Evolutionary conservation across 2,888 invertebrate genomes (phyloP), one percentile per base, ranked within the genome.

Genomic region (Anticlea derivata): DNA sequence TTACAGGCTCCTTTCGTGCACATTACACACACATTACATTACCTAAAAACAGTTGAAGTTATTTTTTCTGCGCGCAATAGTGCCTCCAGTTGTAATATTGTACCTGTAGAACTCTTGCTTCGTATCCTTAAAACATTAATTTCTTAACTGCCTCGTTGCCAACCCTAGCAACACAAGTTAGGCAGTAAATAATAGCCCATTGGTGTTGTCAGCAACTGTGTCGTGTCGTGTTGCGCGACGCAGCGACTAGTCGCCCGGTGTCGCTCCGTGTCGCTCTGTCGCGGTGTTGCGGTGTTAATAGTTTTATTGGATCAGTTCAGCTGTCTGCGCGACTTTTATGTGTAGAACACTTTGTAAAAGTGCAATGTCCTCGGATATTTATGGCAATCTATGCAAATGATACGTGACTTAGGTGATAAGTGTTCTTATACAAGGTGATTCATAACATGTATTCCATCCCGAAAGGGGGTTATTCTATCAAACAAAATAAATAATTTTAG

Each of bases 161-260:
- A 50, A 11, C 50, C 50, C 50, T 50, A 45, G 8, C 2, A 65
- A 63, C 66, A 58, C 61, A 67, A 66, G 66, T 68, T 65, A 44
- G 50, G 61, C 59, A 65, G 54, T 50, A 50, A 50, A 50, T 50
- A 40, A 45, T 40, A 40, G 41, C 20, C 31, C 41, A 41, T 33
- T 30, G 41, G 38, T 31, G 31, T 48, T 37, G 24, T 38, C 51
- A 50, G 52, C 47, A 30, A 31, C 31, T 13, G 29, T 12, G 29
- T 11, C 29, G 8, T 29, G 30, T 30, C 31, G 13, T 7, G 39
- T 31, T 22, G 33, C 31, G 33, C 33, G 20, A 33, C 12, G 11
- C 12, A 23, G 8, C 27, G 12, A 0, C 13, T 17, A 17, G 17
- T 17, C 17, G 17, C 17, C 2, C 17, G 2, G 30, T 31, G 31